phyloP scores from a whole-genome alignment of 2,797 vertebrate genomes.

The Carapus acus region DNA sequence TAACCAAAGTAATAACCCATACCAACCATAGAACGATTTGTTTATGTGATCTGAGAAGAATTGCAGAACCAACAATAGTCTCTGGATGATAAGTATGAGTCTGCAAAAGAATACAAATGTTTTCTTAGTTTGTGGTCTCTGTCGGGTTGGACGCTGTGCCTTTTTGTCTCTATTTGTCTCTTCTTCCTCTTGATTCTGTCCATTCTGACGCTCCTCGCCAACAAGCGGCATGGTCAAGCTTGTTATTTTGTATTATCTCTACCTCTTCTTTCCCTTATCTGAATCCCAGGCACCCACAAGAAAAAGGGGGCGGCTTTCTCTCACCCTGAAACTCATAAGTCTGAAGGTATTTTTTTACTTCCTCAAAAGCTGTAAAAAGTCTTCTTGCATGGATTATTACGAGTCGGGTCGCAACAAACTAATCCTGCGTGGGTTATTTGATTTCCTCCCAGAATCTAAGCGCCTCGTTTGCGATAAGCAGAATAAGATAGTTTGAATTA shows the following conservation, averaged over 20 bases:
- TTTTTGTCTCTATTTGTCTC: constrained; percentile 20
- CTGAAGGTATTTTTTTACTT: constrained; percentile 71
- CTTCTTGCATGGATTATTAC: constrained; percentile 59
- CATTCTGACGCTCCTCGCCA: constrained; percentile 30
- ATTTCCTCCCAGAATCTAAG: background rate
- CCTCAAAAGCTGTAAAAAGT: constrained; percentile 48
- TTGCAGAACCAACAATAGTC: constrained; percentile 5
- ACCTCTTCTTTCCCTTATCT: constrained; percentile 53
- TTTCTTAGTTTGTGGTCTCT: constrained; percentile 20
- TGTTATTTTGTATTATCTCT: constrained; percentile 55
- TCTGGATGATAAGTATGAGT: constrained; percentile 21
- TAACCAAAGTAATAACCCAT: too few species aligned
- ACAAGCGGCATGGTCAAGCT: constrained; percentile 32
- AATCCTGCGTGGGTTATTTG: background rate
- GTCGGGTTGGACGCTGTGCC: constrained; percentile 13
- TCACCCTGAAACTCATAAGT: constrained; percentile 71
- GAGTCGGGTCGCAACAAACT: constrained; percentile 35
- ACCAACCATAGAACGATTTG: constrained; percentile 4
- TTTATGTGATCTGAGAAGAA: constrained; percentile 11
- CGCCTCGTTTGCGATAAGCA: constrained; percentile 24
- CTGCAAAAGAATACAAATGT: constrained; percentile 16
- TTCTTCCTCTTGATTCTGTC: constrained; percentile 25
- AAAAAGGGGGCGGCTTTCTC: constrained; percentile 71
- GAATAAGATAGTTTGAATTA: constrained; percentile 14
- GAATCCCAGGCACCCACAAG: constrained; percentile 69